Evolutionary conservation across 2,113 vertebrate species (phyloP), one percentile per base, ranked within the genome.

Genomic region (Mesoclemmys tuberculata): DNA sequence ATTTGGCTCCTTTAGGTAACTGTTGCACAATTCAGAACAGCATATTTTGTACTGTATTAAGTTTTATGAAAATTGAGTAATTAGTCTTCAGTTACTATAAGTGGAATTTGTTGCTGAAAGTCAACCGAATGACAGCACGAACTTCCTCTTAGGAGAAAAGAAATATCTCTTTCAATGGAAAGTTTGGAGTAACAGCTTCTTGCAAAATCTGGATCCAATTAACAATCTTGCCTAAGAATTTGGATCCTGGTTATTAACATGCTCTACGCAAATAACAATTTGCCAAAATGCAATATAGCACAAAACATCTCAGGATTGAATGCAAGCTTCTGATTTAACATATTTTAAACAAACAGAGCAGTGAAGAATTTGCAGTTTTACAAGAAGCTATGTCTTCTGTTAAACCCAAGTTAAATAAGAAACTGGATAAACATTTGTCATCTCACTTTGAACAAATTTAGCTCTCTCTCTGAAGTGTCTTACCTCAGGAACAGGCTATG

Each of bases 171-270:
- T 95, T 89, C 87, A 94, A 87, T 95, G 93, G 90, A 98, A 97
- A 98, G 86, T 87, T 87, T 95, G 84, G 93, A 96, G n/a, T 77
- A 97, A 96, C 86, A 96, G 64, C 38, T 84, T 95, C 96, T 95
- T 92, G 55, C 71, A 95, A 24, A 46, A 90, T 91, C 96, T 98
- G 97, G 92, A 97, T 96, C 89, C 89, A 97, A 97, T 97, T 97
- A 98, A 96, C 77, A 96, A 80, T n/a, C 90, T 88, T 83, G 75
- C 27, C 52, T 88, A 83, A 80, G 68, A 94, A 95, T 97, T 89
- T 98, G 93, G 93, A 95, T 95, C 94, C 92, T 83, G 56, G 68
- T 96, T 95, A 94, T 83, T 89, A 94, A 94, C 95, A 82, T 91
- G 91, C 96, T 97, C 95, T 64, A 48, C 74, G 89, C 84, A 93